Evolutionary conservation across 2,797 vertebrate species (phyloP), one percentile per base, ranked within the genome.

Genomic region (Crocodylus rhombifer): DNA sequence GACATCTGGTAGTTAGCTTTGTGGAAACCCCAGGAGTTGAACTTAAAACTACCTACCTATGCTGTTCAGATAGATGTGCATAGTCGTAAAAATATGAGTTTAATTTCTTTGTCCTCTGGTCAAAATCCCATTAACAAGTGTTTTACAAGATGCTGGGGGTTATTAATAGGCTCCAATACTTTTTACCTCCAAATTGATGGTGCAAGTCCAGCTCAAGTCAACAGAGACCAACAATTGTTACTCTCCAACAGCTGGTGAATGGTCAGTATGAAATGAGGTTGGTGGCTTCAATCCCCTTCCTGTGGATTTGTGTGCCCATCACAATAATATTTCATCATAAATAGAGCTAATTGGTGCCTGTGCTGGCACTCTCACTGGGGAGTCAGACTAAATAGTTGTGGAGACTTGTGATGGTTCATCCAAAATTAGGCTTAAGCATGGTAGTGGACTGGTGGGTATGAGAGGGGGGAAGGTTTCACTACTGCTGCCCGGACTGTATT

Each of bases 1-100:
- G 86, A 80, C 57, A 84, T 92, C 75, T 87, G 82, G n/a, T 87
- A 94, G 80, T 42, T 16, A 92, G 73, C 26, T 87, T 84, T 42
- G 88, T 92, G 13, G 51, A 58, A 93, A 84, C 67, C 67, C 56
- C 10, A 6, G 14, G 60, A 86, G 7, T 64, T 77, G 42, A 89
- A 86, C 58, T 73, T 73, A 69, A 14, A 84, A 28, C n/a, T 67
- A 4, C 33, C 13, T 26, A 82, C 81, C 80, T 80, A 33, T 13
- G 9, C 5, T 91, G 15, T 57, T 69, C 7, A 82, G 74, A 80
- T 16, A 80, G 56, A 77, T 6, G 61, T 1, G 14, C 0, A 62
- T 28, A 17, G 1, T 11, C 69, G 0, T 51, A 69, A 17, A 89
- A 51, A 26, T 33, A 51, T 2, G 1, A 63, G 13, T 36, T 26